Conservation (phyloP, 2,888 invertebrate species). For the Crepidodera aurea region DNA sequence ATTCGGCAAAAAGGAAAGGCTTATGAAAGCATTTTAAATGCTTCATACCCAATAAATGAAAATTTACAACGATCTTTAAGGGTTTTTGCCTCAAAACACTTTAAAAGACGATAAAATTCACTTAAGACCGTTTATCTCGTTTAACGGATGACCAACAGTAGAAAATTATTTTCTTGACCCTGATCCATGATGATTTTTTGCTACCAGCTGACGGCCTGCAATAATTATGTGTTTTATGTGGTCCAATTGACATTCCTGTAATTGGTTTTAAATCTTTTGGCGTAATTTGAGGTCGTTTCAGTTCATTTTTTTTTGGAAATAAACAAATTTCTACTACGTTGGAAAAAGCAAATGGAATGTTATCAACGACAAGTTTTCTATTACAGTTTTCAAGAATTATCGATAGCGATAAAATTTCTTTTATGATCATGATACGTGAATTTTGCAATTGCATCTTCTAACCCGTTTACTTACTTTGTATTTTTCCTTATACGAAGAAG, state of each 20-base stretch:
- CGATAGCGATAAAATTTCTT: too few species aligned
- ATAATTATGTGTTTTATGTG: conserved; percentile 10
- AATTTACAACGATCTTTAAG: conserved; percentile 43
- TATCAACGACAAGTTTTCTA: too few species aligned
- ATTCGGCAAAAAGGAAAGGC: conserved; percentile 32
- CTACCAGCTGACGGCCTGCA: background rate
- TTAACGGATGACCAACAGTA: conserved; percentile 43
- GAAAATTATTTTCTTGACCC: conserved; percentile 19
- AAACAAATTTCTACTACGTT: too few species aligned
- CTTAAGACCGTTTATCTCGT: conserved; percentile 45
- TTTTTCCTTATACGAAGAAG: too few species aligned
- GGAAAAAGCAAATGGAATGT: too few species aligned
- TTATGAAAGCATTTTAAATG: conserved; percentile 36
- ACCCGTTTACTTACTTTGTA: too few species aligned
- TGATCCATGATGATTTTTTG: conserved; percentile 2
- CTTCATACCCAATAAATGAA: conserved; percentile 43
- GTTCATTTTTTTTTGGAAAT: too few species aligned
- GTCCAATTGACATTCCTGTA: conserved; percentile 15
- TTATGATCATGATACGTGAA: too few species aligned
- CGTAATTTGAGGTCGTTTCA: too few species aligned
- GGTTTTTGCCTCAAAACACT: conserved; percentile 36
- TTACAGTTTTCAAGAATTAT: too few species aligned
- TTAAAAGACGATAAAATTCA: conserved; percentile 47
- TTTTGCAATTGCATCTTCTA: too few species aligned
- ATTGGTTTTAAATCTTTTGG: conserved; percentile 15